Base-by-base conservation (phyloP, 2,113 vertebrate species). In the Megalops atlanticus region DNA sequence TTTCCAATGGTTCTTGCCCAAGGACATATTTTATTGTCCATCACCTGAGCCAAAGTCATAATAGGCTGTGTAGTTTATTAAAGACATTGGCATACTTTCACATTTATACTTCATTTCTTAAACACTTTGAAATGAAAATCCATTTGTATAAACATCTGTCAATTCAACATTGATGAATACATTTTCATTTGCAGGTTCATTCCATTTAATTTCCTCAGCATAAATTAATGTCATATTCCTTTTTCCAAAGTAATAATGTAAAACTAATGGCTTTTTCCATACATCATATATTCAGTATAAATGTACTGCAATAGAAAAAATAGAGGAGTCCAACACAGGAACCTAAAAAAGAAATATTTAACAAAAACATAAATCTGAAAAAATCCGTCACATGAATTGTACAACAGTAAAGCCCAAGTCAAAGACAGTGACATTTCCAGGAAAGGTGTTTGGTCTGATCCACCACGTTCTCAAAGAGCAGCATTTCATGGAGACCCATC, bases 361-460 rank as follows among this genome's bases (percentile, higher is more conserved):
- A n/a, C n/a, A n/a, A n/a, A n/a, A n/a, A n/a, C n/a, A n/a, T n/a
- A n/a, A n/a, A n/a, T n/a, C n/a, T n/a, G n/a, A n/a, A n/a, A n/a
- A n/a, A n/a, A n/a, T n/a, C n/a, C n/a, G n/a, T n/a, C n/a, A n/a
- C n/a, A n/a, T n/a, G n/a, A n/a, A n/a, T n/a, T n/a, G n/a, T n/a
- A n/a, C n/a, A n/a, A n/a, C n/a, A n/a, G n/a, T n/a, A n/a, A n/a
- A n/a, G n/a, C n/a, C n/a, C n/a, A n/a, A n/a, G n/a, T n/a, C n/a
- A n/a, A n/a, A n/a, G n/a, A n/a, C n/a, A 15, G 4, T 47, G 35
- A 47, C 40, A 40, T 45, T 80, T 75, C 41, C 21, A 47, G 24
- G n/a, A 49, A 80, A 64, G 45, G 47, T 15, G 38, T 45, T 52
- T 80, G 58, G 78, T 11, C 78, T n/a, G 15, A 21, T 78, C 76